Conservation (phyloP, 2,113 vertebrate species). For the Brachionichthys hirsutus region DNA sequence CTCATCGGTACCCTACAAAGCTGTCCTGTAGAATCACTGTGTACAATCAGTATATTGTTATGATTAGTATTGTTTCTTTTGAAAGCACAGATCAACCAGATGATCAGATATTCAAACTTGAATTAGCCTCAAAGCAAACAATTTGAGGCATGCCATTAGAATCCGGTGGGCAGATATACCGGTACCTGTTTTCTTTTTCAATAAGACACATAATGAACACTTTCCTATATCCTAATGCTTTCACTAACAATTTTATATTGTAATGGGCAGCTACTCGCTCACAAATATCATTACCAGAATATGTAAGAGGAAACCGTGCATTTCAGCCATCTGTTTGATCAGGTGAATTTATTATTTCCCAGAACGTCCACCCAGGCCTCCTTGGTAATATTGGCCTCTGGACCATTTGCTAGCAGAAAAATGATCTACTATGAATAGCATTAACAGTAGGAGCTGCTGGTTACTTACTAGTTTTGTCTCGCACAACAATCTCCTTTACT, state of each 20-base stretch:
- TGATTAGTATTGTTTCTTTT: too few relatives aligned
- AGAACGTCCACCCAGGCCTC: conserved; percentile 23
- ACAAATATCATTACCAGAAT: conserved; percentile 31
- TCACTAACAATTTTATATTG: conserved; percentile 23
- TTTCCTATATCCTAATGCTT: background rate
- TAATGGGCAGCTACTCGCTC: background rate
- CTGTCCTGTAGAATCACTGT: too few relatives aligned
- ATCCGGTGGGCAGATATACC: too few relatives aligned
- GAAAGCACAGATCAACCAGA: too few relatives aligned
- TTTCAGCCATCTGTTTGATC: conserved; percentile 22
- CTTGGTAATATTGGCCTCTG: conserved; percentile 19
- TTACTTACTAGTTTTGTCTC: conserved; percentile 52
- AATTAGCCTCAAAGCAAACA: background rate
- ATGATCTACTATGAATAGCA: conserved; percentile 29
- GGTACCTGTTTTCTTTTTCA: background rate
- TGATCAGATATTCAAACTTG: too few relatives aligned
- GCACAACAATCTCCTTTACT: conserved; percentile 38
- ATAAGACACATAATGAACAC: background rate
- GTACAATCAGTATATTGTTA: too few relatives aligned
- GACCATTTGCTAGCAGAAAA: conserved; percentile 2
- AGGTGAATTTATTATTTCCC: conserved; percentile 44
- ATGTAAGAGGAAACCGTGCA: conserved; percentile 23
- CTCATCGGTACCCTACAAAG: too few relatives aligned
- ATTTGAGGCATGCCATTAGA: background rate
- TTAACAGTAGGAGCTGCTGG: conserved; percentile 35